Conservation (phyloP, 2,113 vertebrate species). For the Pangasianodon gigas region DNA sequence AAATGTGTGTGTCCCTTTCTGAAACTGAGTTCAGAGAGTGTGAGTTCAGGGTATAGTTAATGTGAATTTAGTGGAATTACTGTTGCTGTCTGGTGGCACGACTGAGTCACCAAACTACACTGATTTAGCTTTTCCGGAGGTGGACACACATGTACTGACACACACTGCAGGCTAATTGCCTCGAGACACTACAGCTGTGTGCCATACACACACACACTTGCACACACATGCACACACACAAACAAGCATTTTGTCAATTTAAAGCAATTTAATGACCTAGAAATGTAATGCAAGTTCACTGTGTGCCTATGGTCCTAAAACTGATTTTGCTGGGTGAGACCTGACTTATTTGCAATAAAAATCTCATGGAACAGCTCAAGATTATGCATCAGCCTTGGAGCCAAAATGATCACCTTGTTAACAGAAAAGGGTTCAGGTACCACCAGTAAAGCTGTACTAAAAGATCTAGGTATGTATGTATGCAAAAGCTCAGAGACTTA, state of each 20-base stretch:
- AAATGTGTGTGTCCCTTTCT: slow-evolving; percentile 9
- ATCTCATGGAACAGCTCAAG: not conserved
- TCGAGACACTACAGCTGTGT: slow-evolving; percentile 43
- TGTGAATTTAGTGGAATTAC: slow-evolving; percentile 24
- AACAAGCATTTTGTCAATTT: not conserved
- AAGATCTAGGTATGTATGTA: not conserved
- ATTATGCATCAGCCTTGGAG: not conserved
- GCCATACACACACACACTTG: not conserved
- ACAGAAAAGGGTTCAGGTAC: not conserved
- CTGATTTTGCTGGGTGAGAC: not conserved
- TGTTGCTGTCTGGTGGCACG: slow-evolving; percentile 29
- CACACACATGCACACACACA: not conserved
- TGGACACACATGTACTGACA: slow-evolving; percentile 37
- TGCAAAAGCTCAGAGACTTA: not conserved
- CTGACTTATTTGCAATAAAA: not conserved
- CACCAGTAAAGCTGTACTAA: not conserved
- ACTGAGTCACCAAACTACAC: slow-evolving; percentile 23
- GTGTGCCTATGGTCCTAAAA: not conserved
- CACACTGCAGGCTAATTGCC: slow-evolving; percentile 39
- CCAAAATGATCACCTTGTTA: not conserved
- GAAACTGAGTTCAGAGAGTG: not conserved
- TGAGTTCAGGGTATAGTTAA: slow-evolving; percentile 8
- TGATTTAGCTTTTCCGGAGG: slow-evolving; percentile 30
- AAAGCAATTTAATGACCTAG: slow-evolving; percentile 19
- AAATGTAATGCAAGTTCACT: slow-evolving; percentile 6